A percentile compares a stretch with the other conserved stretches of the same genome.
Conservation (phyloP, 2,797 vertebrate species). For the Halcyon smyrnensis region DNA sequence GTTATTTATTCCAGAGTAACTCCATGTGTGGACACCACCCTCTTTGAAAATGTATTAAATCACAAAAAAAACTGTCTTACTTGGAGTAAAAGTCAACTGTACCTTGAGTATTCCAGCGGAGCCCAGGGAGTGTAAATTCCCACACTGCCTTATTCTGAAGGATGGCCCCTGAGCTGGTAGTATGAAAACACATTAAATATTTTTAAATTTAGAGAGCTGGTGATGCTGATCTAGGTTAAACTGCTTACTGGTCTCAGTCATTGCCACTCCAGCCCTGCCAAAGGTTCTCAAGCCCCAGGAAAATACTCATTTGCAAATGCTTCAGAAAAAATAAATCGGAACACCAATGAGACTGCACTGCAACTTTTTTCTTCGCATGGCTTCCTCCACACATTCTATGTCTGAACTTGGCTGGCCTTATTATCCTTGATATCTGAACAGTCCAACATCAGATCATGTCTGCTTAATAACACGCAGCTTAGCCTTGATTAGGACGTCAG, state of each 20-base stretch:
- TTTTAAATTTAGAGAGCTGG: conserved; percentile 6
- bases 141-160: not conserved
- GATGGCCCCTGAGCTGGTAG: not conserved
- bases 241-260: not conserved
- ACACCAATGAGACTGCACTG: fast-evolving
- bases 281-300: not conserved
- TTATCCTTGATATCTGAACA: not conserved
- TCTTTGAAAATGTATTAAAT: not conserved
- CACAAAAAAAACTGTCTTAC: not conserved
- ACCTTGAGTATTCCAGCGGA: not conserved
- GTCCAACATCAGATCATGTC: fast-evolving
- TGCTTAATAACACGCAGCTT: not conserved
- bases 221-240: not conserved
- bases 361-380: not conserved
- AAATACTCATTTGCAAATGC: not conserved
- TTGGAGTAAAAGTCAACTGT: not conserved
- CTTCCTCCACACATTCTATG: not conserved
- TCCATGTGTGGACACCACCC: not conserved
- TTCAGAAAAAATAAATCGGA: not conserved
- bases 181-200: not conserved
- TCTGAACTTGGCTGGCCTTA: not conserved
- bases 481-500: not conserved
- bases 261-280: not conserved
- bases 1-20: not conserved
- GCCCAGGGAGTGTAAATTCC: not conserved